Evolutionary conservation across 2,888 invertebrate species (phyloP).

Genomic region (Steinernema carpocapsae): DNA sequence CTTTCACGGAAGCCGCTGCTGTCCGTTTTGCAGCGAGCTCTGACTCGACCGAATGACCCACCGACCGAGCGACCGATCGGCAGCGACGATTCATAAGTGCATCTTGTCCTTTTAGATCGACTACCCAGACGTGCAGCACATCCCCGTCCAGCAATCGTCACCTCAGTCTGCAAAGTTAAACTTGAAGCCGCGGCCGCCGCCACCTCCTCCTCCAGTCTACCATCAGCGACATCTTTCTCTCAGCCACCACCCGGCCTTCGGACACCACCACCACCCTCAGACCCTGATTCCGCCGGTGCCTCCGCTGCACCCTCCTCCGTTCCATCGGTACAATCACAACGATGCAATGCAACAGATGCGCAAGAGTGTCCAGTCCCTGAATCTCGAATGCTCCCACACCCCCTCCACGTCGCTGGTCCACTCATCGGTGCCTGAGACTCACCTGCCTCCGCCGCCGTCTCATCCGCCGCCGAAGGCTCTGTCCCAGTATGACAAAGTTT

Average conservation of each 20-base stretch:
- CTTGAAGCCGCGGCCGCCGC: constrained; percentile 21
- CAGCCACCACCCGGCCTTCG: constrained; percentile 3
- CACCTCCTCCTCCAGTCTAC: neutral
- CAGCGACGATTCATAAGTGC: neutral
- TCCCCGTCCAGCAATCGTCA: constrained; percentile 53
- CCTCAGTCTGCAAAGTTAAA: neutral
- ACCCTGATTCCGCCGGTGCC: constrained; percentile 15
- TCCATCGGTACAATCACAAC: constrained; percentile 30
- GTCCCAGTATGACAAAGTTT: constrained; percentile 20
- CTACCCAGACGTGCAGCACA: constrained; percentile 75
- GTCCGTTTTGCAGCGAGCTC: constrained; percentile 13
- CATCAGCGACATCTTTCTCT: constrained; percentile 20
- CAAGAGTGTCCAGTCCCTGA: constrained; percentile 50
- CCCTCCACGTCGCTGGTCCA: constrained; percentile 14
- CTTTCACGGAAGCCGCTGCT: constrained; percentile 23
- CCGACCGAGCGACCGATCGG: neutral
- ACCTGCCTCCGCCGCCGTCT: constrained; percentile 26
- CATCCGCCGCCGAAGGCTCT: constrained; percentile 16
- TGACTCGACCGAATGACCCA: too few species aligned
- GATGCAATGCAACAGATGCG: constrained; percentile 38
- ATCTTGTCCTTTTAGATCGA: constrained; percentile 75
- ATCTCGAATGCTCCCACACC: constrained; percentile 23
- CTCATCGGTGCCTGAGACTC: neutral
- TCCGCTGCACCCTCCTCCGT: constrained; percentile 16
- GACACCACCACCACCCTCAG: constrained; percentile 5